phyloP scores from a whole-genome alignment of 1,140 invertebrate genomes.

The Dysdera silvatica region DNA sequence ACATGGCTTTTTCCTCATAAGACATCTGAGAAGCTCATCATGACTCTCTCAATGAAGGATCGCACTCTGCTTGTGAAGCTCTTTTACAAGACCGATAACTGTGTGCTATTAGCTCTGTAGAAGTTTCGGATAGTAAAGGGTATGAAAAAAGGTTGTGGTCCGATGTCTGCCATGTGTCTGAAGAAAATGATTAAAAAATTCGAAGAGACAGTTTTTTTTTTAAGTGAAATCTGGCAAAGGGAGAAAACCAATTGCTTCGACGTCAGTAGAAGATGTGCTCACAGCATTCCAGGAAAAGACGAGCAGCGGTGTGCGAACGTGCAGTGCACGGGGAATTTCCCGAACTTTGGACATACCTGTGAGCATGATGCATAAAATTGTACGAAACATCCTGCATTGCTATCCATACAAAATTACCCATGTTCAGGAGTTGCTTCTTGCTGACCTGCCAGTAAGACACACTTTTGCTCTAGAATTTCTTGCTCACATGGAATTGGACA shows the following conservation, averaged over 20 bases:
- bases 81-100: not conserved
- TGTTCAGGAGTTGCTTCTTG: not conserved
- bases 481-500: slow-evolving; percentile 2
- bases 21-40: not conserved
- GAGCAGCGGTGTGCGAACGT: not conserved
- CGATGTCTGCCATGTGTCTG: not conserved
- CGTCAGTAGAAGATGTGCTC: not conserved
- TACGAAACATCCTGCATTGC: not conserved
- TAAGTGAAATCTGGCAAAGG: not conserved
- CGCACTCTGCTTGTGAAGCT: not conserved
- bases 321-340: not conserved
- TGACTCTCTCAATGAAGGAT: not conserved
- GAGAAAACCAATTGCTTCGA: not conserved
- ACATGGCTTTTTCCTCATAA: not conserved
- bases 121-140: not conserved
- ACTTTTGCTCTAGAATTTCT: not conserved
- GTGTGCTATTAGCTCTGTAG: not conserved
- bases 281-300: not conserved
- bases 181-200: not conserved
- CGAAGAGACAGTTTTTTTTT: not conserved
- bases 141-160: not conserved
- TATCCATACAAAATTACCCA: slow-evolving; percentile 8
- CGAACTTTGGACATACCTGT: not conserved
- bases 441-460: not conserved
- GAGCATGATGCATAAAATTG: not conserved